Evolutionary conservation across 2,113 vertebrate genomes (phyloP), one percentile per base, ranked within the genome.

Genomic region (Pimephales promelas): DNA sequence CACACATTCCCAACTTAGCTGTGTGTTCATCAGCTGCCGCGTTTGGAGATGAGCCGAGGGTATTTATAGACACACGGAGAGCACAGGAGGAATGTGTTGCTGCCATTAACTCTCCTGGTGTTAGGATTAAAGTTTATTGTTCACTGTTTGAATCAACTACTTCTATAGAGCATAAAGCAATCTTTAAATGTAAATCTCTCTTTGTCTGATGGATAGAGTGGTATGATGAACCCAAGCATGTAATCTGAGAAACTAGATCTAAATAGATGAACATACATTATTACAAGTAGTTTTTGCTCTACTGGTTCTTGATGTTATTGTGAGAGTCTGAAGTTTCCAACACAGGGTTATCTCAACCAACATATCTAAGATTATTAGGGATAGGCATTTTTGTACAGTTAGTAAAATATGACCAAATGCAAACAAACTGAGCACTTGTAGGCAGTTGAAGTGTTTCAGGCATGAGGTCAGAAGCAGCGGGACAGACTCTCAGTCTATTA

Each of bases 1-100:
- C 40, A 43, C 43, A 24, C 47, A 72, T 72, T 72, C 72, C 72
- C 47, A 74, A 22, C 8, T 52, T 31, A 74, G 72, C 72, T 28
- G 45, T 10, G 8, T 49, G 72, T 28, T 18, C 72, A 52, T 52
- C 24, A 74, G 45, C 72, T 52, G 72, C 8, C 14, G 20, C 26
- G 45, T 49, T 52, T 22, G 72, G 45, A 31, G n/a, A 74, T 11
- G 72, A 52, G 71, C 14, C 11, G 24, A 68, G 36, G 14, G 20
- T 74, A 74, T 74, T 74, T 52, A 52, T 74, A 74, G 70, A 47
- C n/a, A 14, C 11, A 18, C 8, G 36, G 62, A 34, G 70, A 13
- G 2, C n/a, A 47, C 24, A 74, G 45, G 45, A 73, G 24, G 71
- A 73, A 47, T 28, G 45, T 36, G 52, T 1, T 54, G 52, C 18